Base-by-base conservation (phyloP, 2,888 invertebrate genomes). In the Agapostemon virescens region DNA sequence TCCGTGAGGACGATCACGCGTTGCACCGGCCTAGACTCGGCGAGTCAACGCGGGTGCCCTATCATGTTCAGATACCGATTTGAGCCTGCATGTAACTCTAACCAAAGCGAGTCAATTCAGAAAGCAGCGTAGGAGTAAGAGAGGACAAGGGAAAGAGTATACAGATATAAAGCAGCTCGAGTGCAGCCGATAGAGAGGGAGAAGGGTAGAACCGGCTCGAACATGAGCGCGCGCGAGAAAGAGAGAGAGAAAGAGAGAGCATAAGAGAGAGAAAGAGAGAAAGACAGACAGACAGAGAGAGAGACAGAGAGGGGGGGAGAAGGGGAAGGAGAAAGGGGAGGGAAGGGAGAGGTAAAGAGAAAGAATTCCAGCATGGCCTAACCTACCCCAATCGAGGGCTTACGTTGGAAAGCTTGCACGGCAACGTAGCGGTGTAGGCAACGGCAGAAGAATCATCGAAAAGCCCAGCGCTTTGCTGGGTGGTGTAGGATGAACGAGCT, bases 381-480 rank as follows among this genome's bases (percentile, higher is more conserved):
- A 90, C 90, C 90, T 91, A 90, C 89, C 90, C 88, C 91, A 91
- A 91, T 90, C 90, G 88, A 88, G 90, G 88, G 89, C 86, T 90
- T 87, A 87, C 86, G 88, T 86, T 89, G 90, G 91, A 90, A 90
- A 90, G 90, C 89, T 87, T 86, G 85, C 77, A 87, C 84, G 85
- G 81, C 45, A 87, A 76, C 83, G 78, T 74, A 78, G 81, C 79
- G 79, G 79, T 79, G 85, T 83, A 84, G 82, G 88, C 86, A 89
- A 85, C 84, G 84, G 79, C 82, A 80, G 77, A 88, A 84, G 85
- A 88, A 88, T 88, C 89, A 89, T 88, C 88, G 89, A 89, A 89
- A 89, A 88, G 88, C 86, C 75, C 82, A 84, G 75, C 82, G 84
- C 82, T 87, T 85, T 85, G 84, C 87, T 64, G 79, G 81, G 83